These are phyloP conservation scores for Agapornis roseicollis DNA, from an alignment of 2,113 vertebrate genomes.

Conservation along the genomic window DNA sequence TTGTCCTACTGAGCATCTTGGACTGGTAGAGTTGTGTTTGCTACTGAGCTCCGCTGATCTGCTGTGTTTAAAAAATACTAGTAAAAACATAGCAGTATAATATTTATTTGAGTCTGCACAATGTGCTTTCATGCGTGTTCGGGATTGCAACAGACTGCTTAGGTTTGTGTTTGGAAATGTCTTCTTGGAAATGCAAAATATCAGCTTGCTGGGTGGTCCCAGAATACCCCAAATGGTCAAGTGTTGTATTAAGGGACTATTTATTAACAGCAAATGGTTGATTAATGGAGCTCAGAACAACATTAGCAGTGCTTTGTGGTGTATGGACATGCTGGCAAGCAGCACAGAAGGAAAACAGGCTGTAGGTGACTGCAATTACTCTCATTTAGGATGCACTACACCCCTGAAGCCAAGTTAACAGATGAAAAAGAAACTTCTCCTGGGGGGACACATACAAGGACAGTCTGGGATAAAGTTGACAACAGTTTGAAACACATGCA, in stretches of 20 bases:
- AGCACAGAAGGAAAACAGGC: neutral
- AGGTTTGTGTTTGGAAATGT: neutral
- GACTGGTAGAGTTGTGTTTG: neutral
- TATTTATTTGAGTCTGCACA: neutral
- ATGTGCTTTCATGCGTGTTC: neutral
- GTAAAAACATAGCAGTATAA: neutral
- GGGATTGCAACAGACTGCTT: neutral
- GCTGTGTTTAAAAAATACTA: neutral
- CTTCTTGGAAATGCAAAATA: neutral
- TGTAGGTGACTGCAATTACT: neutral
- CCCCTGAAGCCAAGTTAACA: neutral
- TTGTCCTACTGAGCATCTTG: neutral
- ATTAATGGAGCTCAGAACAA: neutral
- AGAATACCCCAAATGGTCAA: neutral
- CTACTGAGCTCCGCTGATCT: neutral
- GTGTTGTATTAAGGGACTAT: neutral
- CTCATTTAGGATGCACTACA: neutral
- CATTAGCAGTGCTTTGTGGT: neutral
- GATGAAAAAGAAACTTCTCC: neutral
- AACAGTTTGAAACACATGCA: neutral
- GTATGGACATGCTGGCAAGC: neutral
- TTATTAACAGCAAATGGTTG: neutral
- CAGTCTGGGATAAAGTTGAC: neutral
- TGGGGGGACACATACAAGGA: neutral
- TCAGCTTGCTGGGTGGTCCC: neutral